Percentiles rank a stretch among this genome's conserved stretches.
These are phyloP conservation scores for Carcharodon carcharias DNA, from an alignment of 2,797 vertebrate species.

Conservation along the genomic window DNA sequence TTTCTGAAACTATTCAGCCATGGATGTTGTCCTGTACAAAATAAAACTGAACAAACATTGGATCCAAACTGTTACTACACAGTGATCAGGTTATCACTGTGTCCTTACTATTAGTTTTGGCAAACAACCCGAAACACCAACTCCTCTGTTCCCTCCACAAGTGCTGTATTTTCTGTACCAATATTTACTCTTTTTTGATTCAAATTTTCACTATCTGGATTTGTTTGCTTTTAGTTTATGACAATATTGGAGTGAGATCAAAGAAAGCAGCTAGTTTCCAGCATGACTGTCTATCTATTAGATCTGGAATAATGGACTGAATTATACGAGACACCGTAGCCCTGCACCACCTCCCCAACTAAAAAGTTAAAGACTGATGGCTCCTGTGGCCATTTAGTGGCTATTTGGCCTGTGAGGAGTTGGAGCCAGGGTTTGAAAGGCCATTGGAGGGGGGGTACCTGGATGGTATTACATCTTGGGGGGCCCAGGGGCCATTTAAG, in stretches of 20 bases:
- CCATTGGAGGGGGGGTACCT: too few species aligned
- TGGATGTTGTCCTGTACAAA: not conserved
- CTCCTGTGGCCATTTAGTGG: too few species aligned
- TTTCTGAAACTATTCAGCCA: not conserved
- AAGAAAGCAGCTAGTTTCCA: not conserved
- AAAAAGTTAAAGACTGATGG: too few species aligned
- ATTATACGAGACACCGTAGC: not conserved
- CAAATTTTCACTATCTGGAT: not conserved
- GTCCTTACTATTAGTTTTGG: not conserved
- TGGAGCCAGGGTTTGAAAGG: too few species aligned
- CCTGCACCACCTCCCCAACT: too few species aligned
- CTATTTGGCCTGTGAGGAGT: too few species aligned
- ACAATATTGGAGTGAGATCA: not conserved
- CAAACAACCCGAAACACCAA: not conserved
- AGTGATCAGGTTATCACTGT: not conserved
- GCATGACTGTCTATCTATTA: not conserved
- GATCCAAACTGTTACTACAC: not conserved
- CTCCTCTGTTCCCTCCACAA: not conserved
- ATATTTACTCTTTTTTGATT: not conserved
- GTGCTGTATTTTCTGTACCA: not conserved
- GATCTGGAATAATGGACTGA: too few species aligned
- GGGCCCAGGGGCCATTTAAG: too few species aligned
- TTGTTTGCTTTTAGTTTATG: not conserved
- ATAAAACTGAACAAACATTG: not conserved
- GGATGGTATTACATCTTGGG: too few species aligned